Base-by-base conservation (phyloP, 64 coral and sea anemone genomes). In the Catalaphyllia jardinei region DNA sequence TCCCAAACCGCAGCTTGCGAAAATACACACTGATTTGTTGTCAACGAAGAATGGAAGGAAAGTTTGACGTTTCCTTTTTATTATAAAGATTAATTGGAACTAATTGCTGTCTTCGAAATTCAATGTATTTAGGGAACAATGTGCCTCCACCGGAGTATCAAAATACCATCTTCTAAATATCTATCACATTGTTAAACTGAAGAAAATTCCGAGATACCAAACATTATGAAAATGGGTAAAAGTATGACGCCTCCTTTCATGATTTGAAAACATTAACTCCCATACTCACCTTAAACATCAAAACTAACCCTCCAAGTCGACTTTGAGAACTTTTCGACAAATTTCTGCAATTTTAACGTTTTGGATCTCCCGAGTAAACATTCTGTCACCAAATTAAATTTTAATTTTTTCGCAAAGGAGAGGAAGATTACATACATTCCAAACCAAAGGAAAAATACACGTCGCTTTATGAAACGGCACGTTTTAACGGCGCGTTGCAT, bases 71-170 rank as follows among this genome's bases (percentile, higher is more conserved):
- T 96, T 96, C 89, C 77, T 79, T 90, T 96, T 97, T 90, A 97
- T 97, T 87, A 89, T 94, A 97, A 94, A 97, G 67, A 97, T 97
- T 97, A 97, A 97, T 97, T 97, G 92, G 75, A 86, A 82, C 87
- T 97, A 97, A 97, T 97, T 97, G 92, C 78, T 93, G 92, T 97
- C 91, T 94, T 84, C 88, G 91, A 88, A 94, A 97, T 97, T 91
- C 95, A 97, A 97, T 90, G 95, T 94, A 87, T 86, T 94, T 97
- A 88, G 88, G 60, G 72, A 83, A 97, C 86, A 91, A 83, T 91
- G 75, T 76, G 59, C 19, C 77, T 71, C 54, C 61, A 12, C 27
- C 77, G 74, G 71, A 72, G 71, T 84, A 61, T 88, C 64, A 71
- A 88, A 88, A 86, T 90, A 93, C 74, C 82, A 77, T 67, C 55